Evolutionary conservation across 2,797 vertebrate species (phyloP).

Genomic region (Hozukius guyotensis): DNA sequence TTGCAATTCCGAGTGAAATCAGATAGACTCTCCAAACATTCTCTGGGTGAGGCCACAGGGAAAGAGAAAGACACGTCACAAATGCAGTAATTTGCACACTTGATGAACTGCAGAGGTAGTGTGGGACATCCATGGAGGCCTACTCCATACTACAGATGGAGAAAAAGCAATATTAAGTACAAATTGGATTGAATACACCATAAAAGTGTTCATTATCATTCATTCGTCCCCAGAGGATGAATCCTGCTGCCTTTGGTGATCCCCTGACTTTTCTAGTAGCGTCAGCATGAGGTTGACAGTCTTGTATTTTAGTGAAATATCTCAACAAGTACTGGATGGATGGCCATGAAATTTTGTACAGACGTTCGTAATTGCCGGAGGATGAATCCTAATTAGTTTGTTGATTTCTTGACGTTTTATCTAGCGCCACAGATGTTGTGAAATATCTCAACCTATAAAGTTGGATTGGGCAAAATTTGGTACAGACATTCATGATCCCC

Average conservation of each 20-base stretch:
- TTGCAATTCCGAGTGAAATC: conserved; percentile 74
- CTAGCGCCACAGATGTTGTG: neutral
- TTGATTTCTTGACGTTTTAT: neutral
- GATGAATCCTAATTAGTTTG: neutral
- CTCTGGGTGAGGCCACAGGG: conserved; percentile 29
- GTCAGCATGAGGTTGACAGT: neutral
- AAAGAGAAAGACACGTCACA: conserved; percentile 39
- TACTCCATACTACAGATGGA: conserved; percentile 13
- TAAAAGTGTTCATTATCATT: neutral
- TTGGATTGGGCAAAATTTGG: neutral
- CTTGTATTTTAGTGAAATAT: neutral
- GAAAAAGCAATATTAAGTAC: conserved; percentile 42
- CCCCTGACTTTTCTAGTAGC: neutral
- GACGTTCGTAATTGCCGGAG: neutral
- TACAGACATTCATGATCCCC: neutral
- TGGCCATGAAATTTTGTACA: neutral
- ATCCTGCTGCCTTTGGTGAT: neutral
- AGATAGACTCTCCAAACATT: conserved; percentile 56
- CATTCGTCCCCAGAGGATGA: neutral
- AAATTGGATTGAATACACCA: conserved; percentile 20
- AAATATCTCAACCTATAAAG: neutral
- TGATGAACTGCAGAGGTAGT: conserved; percentile 61
- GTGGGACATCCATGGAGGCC: conserved; percentile 27
- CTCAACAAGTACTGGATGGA: neutral
- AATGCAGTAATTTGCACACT: conserved; percentile 56